A percentile compares a stretch with the other conserved stretches of the same genome.
These are phyloP conservation scores for Graphium colonna DNA, from an alignment of 2,888 invertebrate genomes.

Conservation along the genomic window DNA sequence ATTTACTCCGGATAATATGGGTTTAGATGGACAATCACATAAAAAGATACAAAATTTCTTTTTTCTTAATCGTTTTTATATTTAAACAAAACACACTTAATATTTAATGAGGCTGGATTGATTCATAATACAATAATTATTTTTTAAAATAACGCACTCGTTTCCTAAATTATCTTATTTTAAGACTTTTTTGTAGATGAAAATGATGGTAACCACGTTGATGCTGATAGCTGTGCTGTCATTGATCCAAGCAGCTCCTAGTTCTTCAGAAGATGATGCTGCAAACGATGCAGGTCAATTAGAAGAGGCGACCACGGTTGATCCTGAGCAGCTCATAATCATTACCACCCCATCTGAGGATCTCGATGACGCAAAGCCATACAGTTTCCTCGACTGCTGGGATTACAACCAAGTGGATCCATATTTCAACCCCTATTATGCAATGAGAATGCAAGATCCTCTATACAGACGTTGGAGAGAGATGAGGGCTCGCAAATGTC, in stretches of 20 bases:
- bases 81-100: too few species aligned
- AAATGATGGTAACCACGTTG: background rate
- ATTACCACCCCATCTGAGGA: background rate
- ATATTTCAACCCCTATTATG: background rate
- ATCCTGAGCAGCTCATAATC: background rate
- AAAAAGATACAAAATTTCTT: too few species aligned
- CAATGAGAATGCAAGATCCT: conserved; percentile 1
- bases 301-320: background rate
- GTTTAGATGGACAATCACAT: too few species aligned
- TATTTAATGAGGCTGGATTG: too few species aligned
- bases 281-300: background rate
- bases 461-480: background rate
- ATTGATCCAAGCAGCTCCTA: background rate
- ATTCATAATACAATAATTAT: too few species aligned
- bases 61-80: too few species aligned
- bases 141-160: too few species aligned
- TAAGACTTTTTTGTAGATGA: background rate
- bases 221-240: background rate
- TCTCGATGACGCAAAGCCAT: background rate
- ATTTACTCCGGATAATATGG: too few species aligned
- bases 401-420: background rate
- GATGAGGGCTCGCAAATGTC: background rate
- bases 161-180: too few species aligned
- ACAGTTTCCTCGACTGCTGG: background rate
- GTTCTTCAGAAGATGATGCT: background rate